Evolutionary conservation across 2,888 invertebrate genomes (phyloP), one percentile per base, ranked within the genome.

Genomic region (Troides oblongomaculatus): DNA sequence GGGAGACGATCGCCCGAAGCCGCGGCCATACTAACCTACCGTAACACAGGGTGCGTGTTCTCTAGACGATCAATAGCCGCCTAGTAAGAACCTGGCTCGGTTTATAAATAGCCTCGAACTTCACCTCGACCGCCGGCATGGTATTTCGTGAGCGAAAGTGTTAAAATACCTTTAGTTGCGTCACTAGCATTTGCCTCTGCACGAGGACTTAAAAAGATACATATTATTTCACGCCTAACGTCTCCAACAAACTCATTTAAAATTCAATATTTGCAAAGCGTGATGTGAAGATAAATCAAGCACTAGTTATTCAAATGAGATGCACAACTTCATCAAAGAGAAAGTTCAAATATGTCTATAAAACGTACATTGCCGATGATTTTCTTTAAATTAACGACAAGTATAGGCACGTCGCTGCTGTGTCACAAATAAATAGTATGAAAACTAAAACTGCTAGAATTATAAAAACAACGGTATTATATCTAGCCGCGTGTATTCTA

Each of bases 51-150:
- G 90, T 89, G 89, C 89, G 89, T 90, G 84, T 82, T 84, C 84
- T 81, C 81, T 79, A 80, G 83, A 79, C 89, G 92, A 92, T 92
- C 92, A 87, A 92, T 92, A 92, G 80, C 72, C 81, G 81, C 85
- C 85, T 81, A 86, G 88, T 82, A 87, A 87, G 89, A 87, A 79
- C 85, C 84, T 83, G 83, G 81, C 84, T 83, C 84, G 85, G 81
- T 85, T 89, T 91, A 91, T 91, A 90, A 91, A 91, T 90, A 92
- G 88, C 88, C 92, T 88, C 91, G 91, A 92, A 92, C 91, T 92
- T 92, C 86, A 90, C 89, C 91, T 87, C 86, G 84, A 76, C 79
- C 81, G 79, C 75, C 77, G 80, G 77, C 76, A 76, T 78, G 77
- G 81, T 64, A 81, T 81, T 82, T 84, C 84, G 83, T 84, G 80